Conservation (phyloP, 2,888 invertebrate species). For the Lithophane ornitopus region DNA sequence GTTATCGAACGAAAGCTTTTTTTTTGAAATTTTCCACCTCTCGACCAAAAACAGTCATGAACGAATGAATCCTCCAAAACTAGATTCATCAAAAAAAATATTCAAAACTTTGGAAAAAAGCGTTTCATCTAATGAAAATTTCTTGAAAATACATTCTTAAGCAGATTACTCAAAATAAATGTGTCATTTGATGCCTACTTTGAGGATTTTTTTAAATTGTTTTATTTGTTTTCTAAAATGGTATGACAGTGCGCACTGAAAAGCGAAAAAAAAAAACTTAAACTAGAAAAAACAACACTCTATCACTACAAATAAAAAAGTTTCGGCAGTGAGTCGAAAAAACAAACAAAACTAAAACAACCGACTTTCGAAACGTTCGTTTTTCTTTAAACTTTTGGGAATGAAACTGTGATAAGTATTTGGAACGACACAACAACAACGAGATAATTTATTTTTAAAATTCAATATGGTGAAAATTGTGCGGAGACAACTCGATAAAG, state of each 20-base stretch:
- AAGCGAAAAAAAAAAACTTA: not conserved
- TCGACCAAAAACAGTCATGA: not conserved
- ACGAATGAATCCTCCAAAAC: not conserved
- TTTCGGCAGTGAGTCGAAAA: not conserved
- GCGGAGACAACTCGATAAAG: not conserved
- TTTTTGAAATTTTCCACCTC: not conserved
- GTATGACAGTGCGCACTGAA: no score
- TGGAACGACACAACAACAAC: not conserved
- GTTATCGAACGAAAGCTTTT: not conserved
- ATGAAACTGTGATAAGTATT: not conserved
- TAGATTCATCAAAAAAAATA: not conserved
- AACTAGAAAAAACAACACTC: not conserved
- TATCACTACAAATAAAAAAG: not conserved
- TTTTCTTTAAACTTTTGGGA: not conserved
- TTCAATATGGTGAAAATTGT: not conserved
- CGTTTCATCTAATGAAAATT: not conserved
- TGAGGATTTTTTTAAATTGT: not conserved
- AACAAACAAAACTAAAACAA: not conserved
- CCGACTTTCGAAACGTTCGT: not conserved
- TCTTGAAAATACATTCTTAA: not conserved
- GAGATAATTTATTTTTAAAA: not conserved
- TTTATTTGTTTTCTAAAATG: not conserved
- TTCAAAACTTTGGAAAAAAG: not conserved
- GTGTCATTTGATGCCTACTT: no score
- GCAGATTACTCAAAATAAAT: not conserved